phyloP scores from a whole-genome alignment of 2,113 vertebrate species.

The Prolemur simus region DNA sequence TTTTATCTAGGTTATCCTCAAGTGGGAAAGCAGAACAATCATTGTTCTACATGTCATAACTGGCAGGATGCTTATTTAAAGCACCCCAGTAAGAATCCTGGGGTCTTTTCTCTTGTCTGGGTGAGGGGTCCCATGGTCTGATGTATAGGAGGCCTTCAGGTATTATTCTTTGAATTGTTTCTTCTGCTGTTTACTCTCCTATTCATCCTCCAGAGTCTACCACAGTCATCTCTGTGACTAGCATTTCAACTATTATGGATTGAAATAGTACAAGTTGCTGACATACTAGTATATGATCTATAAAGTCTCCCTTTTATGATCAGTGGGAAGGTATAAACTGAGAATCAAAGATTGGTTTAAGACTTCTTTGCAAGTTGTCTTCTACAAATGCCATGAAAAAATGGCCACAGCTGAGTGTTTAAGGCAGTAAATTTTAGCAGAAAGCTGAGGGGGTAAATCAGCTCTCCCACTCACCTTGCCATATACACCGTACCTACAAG shows the following conservation, averaged over 20 bases:
- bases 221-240: not conserved
- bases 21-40: not conserved
- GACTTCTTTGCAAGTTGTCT: not conserved
- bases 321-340: not conserved
- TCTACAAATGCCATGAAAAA: not conserved
- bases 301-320: too few species aligned
- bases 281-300: not conserved
- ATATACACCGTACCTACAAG: not conserved
- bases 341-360: not conserved
- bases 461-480: not conserved
- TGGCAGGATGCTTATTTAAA: not conserved
- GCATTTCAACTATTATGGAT: not conserved
- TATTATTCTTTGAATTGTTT: not conserved
- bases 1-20: not conserved
- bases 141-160: not conserved
- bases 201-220: not conserved
- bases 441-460: not conserved
- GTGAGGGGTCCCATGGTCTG: not conserved
- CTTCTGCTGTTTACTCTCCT: not conserved
- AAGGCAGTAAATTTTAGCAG: not conserved
- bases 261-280: not conserved
- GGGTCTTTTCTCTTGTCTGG: not conserved
- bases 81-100: not conserved
- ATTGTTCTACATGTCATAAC: not conserved
- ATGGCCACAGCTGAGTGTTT: not conserved